Evolutionary conservation across 2,888 invertebrate genomes (phyloP).

Genomic region (Erannis defoliaria): DNA sequence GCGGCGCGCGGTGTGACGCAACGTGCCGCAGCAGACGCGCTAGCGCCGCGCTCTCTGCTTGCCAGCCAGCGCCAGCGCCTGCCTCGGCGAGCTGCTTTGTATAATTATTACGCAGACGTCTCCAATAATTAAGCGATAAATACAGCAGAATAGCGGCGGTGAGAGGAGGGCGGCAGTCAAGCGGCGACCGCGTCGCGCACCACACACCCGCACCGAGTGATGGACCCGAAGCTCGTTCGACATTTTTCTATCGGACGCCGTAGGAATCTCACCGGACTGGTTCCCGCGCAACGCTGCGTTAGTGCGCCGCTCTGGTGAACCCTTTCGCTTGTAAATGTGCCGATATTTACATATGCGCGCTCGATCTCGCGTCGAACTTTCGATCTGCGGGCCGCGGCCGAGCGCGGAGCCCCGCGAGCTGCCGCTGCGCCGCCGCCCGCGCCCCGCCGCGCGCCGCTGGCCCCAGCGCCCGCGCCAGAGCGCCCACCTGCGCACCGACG

Average conservation of each 20-base stretch:
- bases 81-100: constrained; percentile 71
- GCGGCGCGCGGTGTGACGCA: constrained; percentile 67
- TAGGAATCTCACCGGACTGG: constrained; percentile 89
- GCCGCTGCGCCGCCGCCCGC: constrained; percentile 48
- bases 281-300: constrained; percentile 86
- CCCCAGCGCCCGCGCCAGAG: constrained; percentile 77
- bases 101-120: constrained; percentile 84
- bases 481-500: constrained; percentile 72
- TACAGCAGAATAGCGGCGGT: constrained; percentile 78
- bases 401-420: constrained; percentile 70
- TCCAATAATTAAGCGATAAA: constrained; percentile 86
- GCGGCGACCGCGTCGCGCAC: constrained; percentile 80
- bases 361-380: constrained; percentile 84
- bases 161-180: constrained; percentile 84
- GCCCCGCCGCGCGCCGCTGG: constrained; percentile 54
- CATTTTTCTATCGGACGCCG: constrained; percentile 88
- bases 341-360: constrained; percentile 86
- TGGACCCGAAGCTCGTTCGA: constrained; percentile 80
- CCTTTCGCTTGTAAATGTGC: constrained; percentile 87
- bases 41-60: constrained; percentile 74
- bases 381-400: constrained; percentile 76
- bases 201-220: constrained; percentile 79
- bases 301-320: constrained; percentile 86
- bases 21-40: constrained; percentile 74
- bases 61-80: constrained; percentile 67